phyloP scores from a whole-genome alignment of 2,797 vertebrate species.

The Meriones psammophilus region DNA sequence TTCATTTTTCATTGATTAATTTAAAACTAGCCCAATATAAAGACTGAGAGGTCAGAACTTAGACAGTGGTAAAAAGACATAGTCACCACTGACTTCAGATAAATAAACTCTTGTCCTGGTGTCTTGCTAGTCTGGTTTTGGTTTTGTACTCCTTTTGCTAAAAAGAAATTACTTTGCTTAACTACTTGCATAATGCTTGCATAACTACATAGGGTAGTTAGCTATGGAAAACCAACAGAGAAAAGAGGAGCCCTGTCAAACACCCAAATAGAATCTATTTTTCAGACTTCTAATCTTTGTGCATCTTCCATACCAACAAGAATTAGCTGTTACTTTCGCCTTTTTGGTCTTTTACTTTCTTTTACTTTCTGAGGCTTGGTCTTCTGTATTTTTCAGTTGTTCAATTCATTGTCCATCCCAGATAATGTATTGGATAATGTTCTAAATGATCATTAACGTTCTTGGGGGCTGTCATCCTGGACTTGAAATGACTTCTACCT shows the following conservation, averaged over 20 bases:
- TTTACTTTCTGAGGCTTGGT: background rate
- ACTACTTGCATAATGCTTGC: background rate
- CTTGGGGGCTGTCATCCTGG: no score
- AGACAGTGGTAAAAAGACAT: background rate
- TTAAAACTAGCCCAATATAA: background rate
- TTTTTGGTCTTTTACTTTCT: background rate
- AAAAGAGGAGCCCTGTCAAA: background rate
- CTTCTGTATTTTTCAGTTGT: background rate
- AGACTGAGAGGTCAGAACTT: background rate
- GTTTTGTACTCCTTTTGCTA: background rate
- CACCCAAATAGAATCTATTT: background rate
- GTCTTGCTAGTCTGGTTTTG: background rate
- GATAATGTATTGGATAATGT: background rate
- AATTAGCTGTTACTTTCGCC: no score
- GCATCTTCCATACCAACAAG: background rate
- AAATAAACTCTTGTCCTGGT: background rate
- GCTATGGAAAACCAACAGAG: background rate
- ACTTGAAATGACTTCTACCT: background rate
- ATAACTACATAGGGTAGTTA: background rate
- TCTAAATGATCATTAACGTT: background rate
- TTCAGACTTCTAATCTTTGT: background rate
- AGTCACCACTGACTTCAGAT: background rate
- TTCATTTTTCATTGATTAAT: background rate
- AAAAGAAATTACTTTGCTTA: background rate
- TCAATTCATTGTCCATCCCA: background rate